Base-by-base conservation (phyloP, 2,113 vertebrate species). In the Pelvicachromis taeniatus region DNA sequence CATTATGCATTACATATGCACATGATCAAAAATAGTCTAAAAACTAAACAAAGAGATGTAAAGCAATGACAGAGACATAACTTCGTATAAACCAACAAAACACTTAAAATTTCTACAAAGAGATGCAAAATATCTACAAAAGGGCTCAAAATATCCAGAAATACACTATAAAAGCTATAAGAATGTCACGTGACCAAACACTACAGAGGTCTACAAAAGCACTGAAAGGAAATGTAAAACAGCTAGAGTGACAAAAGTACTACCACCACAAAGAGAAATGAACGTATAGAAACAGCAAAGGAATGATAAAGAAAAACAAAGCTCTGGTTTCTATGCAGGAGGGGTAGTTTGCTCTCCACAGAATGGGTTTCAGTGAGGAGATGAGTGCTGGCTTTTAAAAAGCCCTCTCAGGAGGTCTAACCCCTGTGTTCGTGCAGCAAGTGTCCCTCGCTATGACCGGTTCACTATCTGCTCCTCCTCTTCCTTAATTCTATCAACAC, bases 401-500 rank as follows among this genome's bases (percentile, higher is more conserved):
- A 6, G 9, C 35, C 54, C 17, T 86, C 61, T 87, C 68, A 10
- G 26, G 35, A 84, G 35, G 83, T 81, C 80, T 77, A 56, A 85
- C 68, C 26, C 73, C 77, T 12, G 77, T 16, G 17, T 77, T 85
- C 50, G 73, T 77, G 29, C 61, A 59, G 77, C 53, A 33, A 86
- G 65, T 48, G 81, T 86, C 53, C 84, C 78, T 81, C 68, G 58
- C 63, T 31, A 6, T 35, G 77, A 77, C 84, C 35, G 50, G 12
- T 86, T 50, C n/a, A 21, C 87, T 65, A 45, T 84, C 80, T 29
- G 65, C 65, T 87, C 87, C 86, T 87, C 73, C 65, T 73, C 77
- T 23, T 33, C 83, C 85, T 83, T 88, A 91, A 93, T 91, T 89
- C 78, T 82, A 91, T 89, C 89, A 91, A 73, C 84, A 73, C 59